phyloP scores from a whole-genome alignment of 2,888 invertebrate genomes.

The Horisme vitalbata region DNA sequence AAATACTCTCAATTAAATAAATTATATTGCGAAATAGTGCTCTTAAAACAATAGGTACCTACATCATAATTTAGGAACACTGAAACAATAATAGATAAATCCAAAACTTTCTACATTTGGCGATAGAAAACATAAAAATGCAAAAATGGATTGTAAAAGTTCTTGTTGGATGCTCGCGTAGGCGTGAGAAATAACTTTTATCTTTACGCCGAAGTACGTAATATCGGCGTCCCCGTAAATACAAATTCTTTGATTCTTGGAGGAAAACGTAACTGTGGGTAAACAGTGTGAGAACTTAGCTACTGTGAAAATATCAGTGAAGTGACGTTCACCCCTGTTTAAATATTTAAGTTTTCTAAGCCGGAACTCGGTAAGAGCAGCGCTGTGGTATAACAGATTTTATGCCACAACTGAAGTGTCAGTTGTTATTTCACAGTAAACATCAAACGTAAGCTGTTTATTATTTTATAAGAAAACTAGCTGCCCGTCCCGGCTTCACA shows the following conservation, averaged over 20 bases:
- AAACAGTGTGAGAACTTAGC: constrained; percentile 13
- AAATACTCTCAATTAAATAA: too few species aligned
- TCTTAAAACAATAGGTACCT: too few species aligned
- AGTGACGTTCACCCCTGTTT: constrained; percentile 1
- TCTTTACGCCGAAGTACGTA: constrained; percentile 14
- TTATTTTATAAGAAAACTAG: too few species aligned
- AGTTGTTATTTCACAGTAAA: not conserved
- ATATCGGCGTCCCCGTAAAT: constrained; percentile 14
- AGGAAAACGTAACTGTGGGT: constrained; percentile 6
- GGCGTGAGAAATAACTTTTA: constrained; percentile 17
- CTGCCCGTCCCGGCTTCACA: too few species aligned
- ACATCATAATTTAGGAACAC: too few species aligned
- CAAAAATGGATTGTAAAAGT: constrained; percentile 2
- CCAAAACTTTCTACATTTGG: too few species aligned
- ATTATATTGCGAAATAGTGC: too few species aligned
- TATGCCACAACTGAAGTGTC: too few species aligned
- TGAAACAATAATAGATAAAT: too few species aligned
- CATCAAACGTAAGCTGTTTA: not conserved
- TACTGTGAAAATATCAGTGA: constrained; percentile 3
- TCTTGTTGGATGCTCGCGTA: constrained; percentile 11
- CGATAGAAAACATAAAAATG: not conserved
- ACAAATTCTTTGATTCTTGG: constrained; percentile 11
- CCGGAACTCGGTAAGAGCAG: constrained; percentile 5
- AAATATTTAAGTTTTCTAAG: constrained; percentile 17
- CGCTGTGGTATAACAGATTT: constrained; percentile 11